phyloP scores from a whole-genome alignment of 2,113 vertebrate species.

The Gymnogyps californianus region DNA sequence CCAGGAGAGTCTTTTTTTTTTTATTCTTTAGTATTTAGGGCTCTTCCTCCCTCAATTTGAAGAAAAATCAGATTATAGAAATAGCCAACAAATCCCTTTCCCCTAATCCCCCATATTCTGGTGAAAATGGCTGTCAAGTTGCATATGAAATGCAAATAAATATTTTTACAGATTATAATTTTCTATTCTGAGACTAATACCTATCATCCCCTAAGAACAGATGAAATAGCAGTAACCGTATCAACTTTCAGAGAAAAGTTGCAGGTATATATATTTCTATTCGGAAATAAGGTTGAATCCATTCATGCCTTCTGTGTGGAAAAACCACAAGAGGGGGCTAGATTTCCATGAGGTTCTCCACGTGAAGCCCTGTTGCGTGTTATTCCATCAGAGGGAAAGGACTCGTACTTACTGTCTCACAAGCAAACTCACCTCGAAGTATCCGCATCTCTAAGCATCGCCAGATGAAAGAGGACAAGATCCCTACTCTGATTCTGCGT shows the following conservation, averaged over 20 bases:
- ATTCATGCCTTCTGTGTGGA: background rate
- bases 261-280: background rate
- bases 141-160: background rate
- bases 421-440: background rate
- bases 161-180: background rate
- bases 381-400: background rate
- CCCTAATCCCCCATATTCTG: background rate
- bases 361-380: background rate
- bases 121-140: background rate
- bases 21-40: background rate
- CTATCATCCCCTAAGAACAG: background rate
- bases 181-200: background rate
- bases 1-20: background rate
- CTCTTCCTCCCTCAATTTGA: background rate
- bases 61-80: background rate
- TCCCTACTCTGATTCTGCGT: background rate
- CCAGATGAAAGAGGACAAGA: background rate
- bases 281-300: background rate
- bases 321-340: conserved; percentile 1
- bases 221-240: background rate
- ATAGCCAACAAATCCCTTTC: background rate
- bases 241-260: background rate
- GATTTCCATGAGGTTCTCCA: background rate
- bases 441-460: background rate
- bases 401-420: background rate